phyloP scores from a whole-genome alignment of 2,113 vertebrate species.

The Calyptomena viridis region DNA sequence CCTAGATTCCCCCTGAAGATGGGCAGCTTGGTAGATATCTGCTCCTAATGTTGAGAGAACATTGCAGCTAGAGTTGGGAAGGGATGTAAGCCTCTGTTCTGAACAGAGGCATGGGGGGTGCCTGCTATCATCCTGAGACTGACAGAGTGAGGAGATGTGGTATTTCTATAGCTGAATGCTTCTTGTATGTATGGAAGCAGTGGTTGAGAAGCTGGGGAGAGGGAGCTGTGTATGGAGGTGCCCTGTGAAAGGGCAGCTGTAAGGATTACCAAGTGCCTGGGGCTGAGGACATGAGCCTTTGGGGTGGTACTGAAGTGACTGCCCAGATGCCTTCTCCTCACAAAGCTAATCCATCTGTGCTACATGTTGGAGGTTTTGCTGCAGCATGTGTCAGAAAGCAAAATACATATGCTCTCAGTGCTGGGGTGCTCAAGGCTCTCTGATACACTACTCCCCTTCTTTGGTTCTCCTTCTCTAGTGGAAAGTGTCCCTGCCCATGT shows the following conservation, averaged over 20 bases:
- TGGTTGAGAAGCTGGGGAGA: not conserved
- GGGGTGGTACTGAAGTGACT: not conserved
- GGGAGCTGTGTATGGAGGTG: not conserved
- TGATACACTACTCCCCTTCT: not conserved
- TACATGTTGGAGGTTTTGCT: not conserved
- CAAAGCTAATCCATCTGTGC: fast-evolving
- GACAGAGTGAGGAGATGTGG: not conserved
- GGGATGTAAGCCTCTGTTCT: not conserved
- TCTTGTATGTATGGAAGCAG: not conserved
- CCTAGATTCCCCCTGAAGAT: not conserved
- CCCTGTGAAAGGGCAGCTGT: not conserved
- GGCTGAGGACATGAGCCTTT: not conserved
- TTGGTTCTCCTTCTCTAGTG: not conserved
- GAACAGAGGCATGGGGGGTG: no score
- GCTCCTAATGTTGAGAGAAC: not conserved
- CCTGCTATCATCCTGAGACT: not conserved
- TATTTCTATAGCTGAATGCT: not conserved
- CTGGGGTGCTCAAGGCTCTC: not conserved
- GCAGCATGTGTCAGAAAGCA: fast-evolving
- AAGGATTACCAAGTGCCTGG: not conserved
- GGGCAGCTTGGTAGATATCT: not conserved
- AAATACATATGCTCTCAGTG: not conserved
- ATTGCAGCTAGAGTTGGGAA: not conserved
- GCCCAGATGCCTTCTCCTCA: not conserved
- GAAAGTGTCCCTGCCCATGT: not conserved